Base-by-base conservation (phyloP, 2,888 invertebrate species). In the Lissonota sp. region DNA sequence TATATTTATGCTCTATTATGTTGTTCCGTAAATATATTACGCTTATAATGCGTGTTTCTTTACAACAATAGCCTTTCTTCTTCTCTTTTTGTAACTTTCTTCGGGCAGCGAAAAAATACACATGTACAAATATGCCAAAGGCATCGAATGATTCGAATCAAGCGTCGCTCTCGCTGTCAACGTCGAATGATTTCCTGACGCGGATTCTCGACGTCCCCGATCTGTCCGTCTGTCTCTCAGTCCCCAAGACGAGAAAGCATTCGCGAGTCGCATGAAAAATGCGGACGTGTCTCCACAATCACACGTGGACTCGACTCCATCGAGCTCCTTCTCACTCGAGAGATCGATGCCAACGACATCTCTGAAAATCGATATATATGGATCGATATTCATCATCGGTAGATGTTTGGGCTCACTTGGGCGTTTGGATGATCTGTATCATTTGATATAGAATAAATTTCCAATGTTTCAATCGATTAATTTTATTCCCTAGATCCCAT, bases 161-260 rank as follows among this genome's bases (percentile, higher is more conserved):
- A 14, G 14, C 53, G 44, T 44, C 7, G 7, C 14, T 16, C 12
- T 39, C 12, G 58, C 53, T 71, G 64, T 69, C 42, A 60, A 40
- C 42, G 46, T 57, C 53, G 57, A 55, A 64, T 62, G 67, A 74
- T 79, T 66, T 66, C 70, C 64, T 58, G 60, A 66, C 39, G 70
- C 60, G 46, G 55, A 66, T 75, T 58, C 66, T 37, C 16, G 26
- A 26, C 26, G 57, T 66, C 69, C 74, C 60, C 63, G 64, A 64
- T 58, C 74, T 44, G 57, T 74, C 67, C 42, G 58, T 53, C 44
- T 16, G 53, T 66, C 70, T 39, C 39, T 37, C 12, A 58, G 6
- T 12, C 44, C 10, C 51, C 60, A 53, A 53, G 37, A 40, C 40
- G 74, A 64, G 69, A 74, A 64, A 70, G 58, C 46, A 12, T 39